Evolutionary conservation across 35 echinoderm and acorn worm genomes (phyloP).

Genomic region (Acanthaster planci): DNA sequence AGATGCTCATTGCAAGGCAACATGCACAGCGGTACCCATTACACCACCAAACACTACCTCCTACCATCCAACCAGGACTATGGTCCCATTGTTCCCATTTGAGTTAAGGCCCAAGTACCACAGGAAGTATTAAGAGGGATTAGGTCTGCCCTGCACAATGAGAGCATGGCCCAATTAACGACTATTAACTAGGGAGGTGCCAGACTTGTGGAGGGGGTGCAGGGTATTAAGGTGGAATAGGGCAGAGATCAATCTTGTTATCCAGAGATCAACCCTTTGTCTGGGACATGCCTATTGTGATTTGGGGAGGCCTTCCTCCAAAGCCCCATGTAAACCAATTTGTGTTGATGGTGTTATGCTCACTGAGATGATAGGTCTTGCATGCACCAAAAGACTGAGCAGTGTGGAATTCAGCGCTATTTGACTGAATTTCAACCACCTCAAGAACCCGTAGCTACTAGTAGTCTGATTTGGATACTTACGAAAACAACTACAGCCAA

Average conservation of each 20-base stretch:
- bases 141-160: background rate
- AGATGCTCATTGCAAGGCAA: too few relatives aligned
- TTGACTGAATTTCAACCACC: too few relatives aligned
- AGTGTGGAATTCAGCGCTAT: too few relatives aligned
- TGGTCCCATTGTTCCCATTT: background rate
- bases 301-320: background rate
- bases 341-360: constrained; percentile 18
- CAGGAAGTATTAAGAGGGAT: background rate
- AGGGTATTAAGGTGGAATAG: background rate
- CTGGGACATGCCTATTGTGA: background rate
- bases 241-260: constrained; percentile 27
- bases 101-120: background rate
- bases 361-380: constrained; percentile 3
- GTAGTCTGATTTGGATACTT: too few relatives aligned
- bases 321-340: constrained; percentile 19
- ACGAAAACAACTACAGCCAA: too few relatives aligned
- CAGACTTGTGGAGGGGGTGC: too few relatives aligned
- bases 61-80: too few relatives aligned
- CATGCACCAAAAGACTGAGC: too few relatives aligned
- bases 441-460: too few relatives aligned
- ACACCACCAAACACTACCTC: too few relatives aligned
- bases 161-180: constrained; percentile 12
- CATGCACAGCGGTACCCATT: too few relatives aligned
- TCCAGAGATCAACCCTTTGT: background rate
- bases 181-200: background rate